phyloP scores from a whole-genome alignment of 2,888 invertebrate genomes.

The Amiota communis region DNA sequence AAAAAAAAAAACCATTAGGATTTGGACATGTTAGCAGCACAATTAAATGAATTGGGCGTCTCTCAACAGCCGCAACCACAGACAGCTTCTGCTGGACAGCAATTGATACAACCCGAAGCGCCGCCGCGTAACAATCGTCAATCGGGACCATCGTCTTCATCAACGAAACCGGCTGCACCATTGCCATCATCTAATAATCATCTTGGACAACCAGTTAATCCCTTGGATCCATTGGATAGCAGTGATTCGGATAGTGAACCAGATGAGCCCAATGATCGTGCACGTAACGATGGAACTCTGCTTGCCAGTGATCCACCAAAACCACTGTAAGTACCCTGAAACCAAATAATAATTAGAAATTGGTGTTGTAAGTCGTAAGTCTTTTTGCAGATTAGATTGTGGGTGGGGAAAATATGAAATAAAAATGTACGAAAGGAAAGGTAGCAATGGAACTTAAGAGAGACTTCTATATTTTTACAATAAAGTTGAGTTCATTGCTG shows the following conservation, averaged over 20 bases:
- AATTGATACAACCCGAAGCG: constrained; percentile 78
- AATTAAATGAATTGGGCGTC: constrained; percentile 93
- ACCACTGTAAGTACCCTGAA: constrained; percentile 87
- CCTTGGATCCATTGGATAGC: constrained; percentile 80
- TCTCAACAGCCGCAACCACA: constrained; percentile 73
- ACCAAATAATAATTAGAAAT: background rate
- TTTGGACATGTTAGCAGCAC: constrained; percentile 95
- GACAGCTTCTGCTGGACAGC: constrained; percentile 58
- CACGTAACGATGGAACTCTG: constrained; percentile 93
- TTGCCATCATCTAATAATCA: constrained; percentile 73
- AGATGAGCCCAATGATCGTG: constrained; percentile 85
- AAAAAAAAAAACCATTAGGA: constrained; percentile 79
- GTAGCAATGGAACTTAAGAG: background rate
- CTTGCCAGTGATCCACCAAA: constrained; percentile 97
- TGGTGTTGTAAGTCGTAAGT: too few relatives aligned
- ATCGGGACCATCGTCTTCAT: constrained; percentile 58
- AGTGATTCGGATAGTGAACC: constrained; percentile 89
- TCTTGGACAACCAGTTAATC: constrained; percentile 74
- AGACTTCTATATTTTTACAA: too few relatives aligned
- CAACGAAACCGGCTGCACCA: constrained; percentile 69
- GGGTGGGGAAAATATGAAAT: background rate
- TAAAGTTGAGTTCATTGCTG: too few relatives aligned
- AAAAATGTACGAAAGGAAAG: constrained; percentile 7
- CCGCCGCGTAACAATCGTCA: constrained; percentile 79
- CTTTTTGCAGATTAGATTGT: too few relatives aligned